These are phyloP conservation scores for Planiliza haematocheilus DNA, from an alignment of 2,113 vertebrate genomes.

Conservation along the genomic window DNA sequence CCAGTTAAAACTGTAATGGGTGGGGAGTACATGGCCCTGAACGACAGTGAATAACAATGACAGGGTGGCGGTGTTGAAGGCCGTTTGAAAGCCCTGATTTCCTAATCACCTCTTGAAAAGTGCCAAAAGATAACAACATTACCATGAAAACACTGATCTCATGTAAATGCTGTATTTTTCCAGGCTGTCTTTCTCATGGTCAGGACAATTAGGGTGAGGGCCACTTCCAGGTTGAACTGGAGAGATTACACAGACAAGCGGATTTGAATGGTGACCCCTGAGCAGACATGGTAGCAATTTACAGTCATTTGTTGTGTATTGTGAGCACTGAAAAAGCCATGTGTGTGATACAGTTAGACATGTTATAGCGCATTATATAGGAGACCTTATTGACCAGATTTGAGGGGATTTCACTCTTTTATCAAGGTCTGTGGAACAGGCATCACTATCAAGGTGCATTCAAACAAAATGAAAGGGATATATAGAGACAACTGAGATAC, in stretches of 20 bases:
- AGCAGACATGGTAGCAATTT: slow-evolving; percentile 59
- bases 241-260: slow-evolving; percentile 51
- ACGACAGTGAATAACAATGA: slow-evolving; percentile 54
- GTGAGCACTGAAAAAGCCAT: slow-evolving; percentile 32
- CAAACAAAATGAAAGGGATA: not conserved
- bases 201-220: slow-evolving; percentile 44
- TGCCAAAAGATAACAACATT: slow-evolving; percentile 63
- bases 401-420: slow-evolving; percentile 28
- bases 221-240: slow-evolving; percentile 61
- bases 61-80: not conserved
- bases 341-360: slow-evolving; percentile 49
- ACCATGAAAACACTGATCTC: slow-evolving; percentile 47
- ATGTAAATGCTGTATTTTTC: slow-evolving; percentile 53
- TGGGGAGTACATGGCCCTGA: slow-evolving; percentile 45
- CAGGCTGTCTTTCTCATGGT: slow-evolving; percentile 39
- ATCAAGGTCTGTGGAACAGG: slow-evolving; percentile 10
- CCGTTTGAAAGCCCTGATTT: slow-evolving; percentile 49
- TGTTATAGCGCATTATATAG: slow-evolving; percentile 39
- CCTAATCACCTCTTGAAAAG: slow-evolving; percentile 52
- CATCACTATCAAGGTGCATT: slow-evolving; percentile 6
- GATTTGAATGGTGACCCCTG: slow-evolving; percentile 33
- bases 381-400: slow-evolving; percentile 44
- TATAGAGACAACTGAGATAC: no score
- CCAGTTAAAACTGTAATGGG: not conserved
- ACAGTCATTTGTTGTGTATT: slow-evolving; percentile 60